A percentile compares a stretch with the other conserved stretches of the same genome.
These are phyloP conservation scores for Orbicella faveolata DNA, from an alignment of 64 coral and sea anemone genomes.

Conservation along the genomic window DNA sequence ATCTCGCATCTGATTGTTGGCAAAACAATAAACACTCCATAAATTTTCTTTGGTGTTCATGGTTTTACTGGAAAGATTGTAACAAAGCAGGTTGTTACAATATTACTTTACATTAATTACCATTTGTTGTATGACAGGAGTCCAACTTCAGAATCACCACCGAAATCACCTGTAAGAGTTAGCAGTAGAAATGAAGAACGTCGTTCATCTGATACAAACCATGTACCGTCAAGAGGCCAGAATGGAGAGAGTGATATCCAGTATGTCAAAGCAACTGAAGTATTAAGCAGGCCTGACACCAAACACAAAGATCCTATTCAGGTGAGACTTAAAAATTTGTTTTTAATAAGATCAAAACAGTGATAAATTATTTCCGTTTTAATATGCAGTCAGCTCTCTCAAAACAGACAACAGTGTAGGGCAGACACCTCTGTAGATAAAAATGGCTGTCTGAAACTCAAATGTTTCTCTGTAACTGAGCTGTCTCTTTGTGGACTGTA, in stretches of 20 bases:
- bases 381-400: not conserved
- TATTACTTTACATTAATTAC: not conserved
- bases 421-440: too few relatives aligned
- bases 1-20: too few relatives aligned
- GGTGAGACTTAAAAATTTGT: not conserved
- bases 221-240: not conserved
- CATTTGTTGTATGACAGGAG: not conserved
- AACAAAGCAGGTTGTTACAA: too few relatives aligned
- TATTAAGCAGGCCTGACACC: constrained; percentile 9
- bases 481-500: too few relatives aligned
- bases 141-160: constrained; percentile 31
- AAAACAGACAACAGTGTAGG: too few relatives aligned
- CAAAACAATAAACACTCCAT: too few relatives aligned
- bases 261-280: constrained; percentile 34
- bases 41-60: too few relatives aligned
- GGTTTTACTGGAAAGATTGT: too few relatives aligned
- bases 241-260: constrained; percentile 32
- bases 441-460: too few relatives aligned
- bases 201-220: not conserved
- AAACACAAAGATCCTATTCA: constrained; percentile 28
- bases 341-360: not conserved
- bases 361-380: not conserved
- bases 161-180: constrained; percentile 30
- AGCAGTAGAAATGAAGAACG: constrained; percentile 35
- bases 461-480: too few relatives aligned